phyloP scores from a whole-genome alignment of 1,140 invertebrate genomes.

The Drosophila navojoa region DNA sequence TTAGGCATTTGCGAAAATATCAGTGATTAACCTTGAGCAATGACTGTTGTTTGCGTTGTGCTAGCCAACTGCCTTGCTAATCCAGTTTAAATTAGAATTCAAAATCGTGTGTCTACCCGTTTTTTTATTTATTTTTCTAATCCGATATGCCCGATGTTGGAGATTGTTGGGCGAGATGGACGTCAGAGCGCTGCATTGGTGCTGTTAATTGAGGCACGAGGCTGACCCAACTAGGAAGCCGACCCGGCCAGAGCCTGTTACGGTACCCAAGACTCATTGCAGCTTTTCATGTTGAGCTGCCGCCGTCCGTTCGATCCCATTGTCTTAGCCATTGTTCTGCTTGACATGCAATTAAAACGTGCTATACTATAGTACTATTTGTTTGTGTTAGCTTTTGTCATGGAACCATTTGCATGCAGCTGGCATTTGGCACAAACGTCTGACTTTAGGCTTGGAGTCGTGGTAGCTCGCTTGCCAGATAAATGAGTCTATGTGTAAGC shows the following conservation, averaged over 20 bases:
- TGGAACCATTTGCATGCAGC: slow-evolving; percentile 68
- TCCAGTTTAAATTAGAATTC: slow-evolving; percentile 36
- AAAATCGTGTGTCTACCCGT: slow-evolving; percentile 27
- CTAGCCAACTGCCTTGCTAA: slow-evolving; percentile 31
- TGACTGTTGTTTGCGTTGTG: slow-evolving; percentile 46
- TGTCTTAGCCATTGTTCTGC: slow-evolving; percentile 70
- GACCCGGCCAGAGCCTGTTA: not conserved
- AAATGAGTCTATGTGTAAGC: slow-evolving; percentile 44
- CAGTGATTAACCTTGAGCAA: slow-evolving; percentile 38
- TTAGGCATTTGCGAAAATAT: slow-evolving; percentile 18
- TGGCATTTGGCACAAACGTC: slow-evolving; percentile 70
- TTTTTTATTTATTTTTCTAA: not conserved
- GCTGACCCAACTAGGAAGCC: slow-evolving; percentile 14
- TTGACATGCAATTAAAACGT: slow-evolving; percentile 70
- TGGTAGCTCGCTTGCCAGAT: slow-evolving; percentile 22
- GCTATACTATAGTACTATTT: slow-evolving; percentile 16
- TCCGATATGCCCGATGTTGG: not conserved
- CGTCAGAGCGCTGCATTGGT: slow-evolving; percentile 4
- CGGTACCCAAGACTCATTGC: slow-evolving; percentile 34
- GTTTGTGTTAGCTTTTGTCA: slow-evolving; percentile 54
- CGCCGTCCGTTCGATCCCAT: slow-evolving; percentile 15
- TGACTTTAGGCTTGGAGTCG: slow-evolving; percentile 50
- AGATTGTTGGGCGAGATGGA: slow-evolving; percentile 31
- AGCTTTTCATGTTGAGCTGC: slow-evolving; percentile 42
- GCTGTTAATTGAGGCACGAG: not conserved